These are phyloP conservation scores for Phanerotoma sp. DNA, from an alignment of 2,888 invertebrate genomes.

Conservation along the genomic window DNA sequence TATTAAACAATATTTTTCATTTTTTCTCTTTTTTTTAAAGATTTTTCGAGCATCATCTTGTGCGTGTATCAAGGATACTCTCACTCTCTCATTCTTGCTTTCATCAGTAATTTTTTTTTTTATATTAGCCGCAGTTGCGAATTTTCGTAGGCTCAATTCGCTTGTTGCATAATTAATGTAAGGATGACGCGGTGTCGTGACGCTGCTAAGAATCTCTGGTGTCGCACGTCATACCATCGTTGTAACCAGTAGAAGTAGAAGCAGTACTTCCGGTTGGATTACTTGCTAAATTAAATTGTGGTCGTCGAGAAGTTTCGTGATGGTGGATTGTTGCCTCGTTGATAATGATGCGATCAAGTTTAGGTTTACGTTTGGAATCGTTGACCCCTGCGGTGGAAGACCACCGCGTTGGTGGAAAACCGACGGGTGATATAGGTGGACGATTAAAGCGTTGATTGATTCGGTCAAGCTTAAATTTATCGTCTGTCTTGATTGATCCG, in stretches of 20 bases:
- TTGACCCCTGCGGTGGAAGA: not conserved
- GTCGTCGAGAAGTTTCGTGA: constrained; percentile 7
- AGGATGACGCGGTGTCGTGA: constrained; percentile 10
- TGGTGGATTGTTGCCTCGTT: constrained; percentile 6
- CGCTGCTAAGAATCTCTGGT: constrained; percentile 23
- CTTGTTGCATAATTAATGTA: constrained; percentile 1
- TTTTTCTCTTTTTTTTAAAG: constrained; percentile 12
- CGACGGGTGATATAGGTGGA: not conserved
- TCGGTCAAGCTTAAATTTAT: not conserved
- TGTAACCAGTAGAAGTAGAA: too few relatives aligned
- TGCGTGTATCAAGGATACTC: constrained; percentile 23
- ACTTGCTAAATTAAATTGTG: constrained; percentile 2
- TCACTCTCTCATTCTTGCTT: not conserved
- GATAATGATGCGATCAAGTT: constrained; percentile 4
- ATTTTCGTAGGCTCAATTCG: constrained; percentile 7
- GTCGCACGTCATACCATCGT: constrained; percentile 13
- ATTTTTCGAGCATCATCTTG: constrained; percentile 15
- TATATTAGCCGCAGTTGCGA: not conserved
- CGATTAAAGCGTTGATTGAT: constrained; percentile 10
- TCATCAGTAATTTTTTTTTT: not conserved
- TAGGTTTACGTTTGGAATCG: constrained; percentile 10
- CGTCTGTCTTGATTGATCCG: constrained; percentile 2
- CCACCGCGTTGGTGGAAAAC: not conserved
- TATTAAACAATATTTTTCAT: constrained; percentile 6
- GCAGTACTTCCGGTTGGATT: constrained; percentile 6